phyloP scores from a whole-genome alignment of 2,113 vertebrate species.

The Lota lota region DNA sequence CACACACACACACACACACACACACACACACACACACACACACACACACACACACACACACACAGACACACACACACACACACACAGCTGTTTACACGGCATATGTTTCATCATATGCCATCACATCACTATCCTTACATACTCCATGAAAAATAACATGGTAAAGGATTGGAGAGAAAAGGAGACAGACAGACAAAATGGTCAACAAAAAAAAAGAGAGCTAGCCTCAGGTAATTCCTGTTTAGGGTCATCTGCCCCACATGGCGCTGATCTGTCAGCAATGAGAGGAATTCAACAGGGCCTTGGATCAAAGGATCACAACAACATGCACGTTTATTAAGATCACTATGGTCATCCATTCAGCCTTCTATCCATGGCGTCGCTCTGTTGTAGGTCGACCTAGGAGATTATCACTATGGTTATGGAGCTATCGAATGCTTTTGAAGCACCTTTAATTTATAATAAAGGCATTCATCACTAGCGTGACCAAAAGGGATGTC shows the following conservation, averaged over 20 bases:
- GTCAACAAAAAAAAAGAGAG: too few species aligned
- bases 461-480: too few species aligned
- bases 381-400: too few species aligned
- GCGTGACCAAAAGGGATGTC: too few species aligned
- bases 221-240: not conserved
- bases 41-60: constrained; percentile 1
- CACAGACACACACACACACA: not conserved
- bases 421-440: too few species aligned
- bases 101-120: constrained; percentile 6
- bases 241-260: not conserved
- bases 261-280: not conserved
- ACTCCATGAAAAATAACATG: not conserved
- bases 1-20: not conserved
- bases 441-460: too few species aligned
- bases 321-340: too few species aligned
- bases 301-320: too few species aligned
- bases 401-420: too few species aligned
- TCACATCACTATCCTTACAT: not conserved
- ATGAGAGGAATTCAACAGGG: not conserved
- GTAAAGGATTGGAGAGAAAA: not conserved
- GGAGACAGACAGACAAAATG: not conserved
- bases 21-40: not conserved
- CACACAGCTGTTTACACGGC: not conserved
- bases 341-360: too few species aligned
- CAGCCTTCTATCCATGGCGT: too few species aligned